Base-by-base conservation (phyloP, 2,113 vertebrate species). In the Oryzias celebensis region DNA sequence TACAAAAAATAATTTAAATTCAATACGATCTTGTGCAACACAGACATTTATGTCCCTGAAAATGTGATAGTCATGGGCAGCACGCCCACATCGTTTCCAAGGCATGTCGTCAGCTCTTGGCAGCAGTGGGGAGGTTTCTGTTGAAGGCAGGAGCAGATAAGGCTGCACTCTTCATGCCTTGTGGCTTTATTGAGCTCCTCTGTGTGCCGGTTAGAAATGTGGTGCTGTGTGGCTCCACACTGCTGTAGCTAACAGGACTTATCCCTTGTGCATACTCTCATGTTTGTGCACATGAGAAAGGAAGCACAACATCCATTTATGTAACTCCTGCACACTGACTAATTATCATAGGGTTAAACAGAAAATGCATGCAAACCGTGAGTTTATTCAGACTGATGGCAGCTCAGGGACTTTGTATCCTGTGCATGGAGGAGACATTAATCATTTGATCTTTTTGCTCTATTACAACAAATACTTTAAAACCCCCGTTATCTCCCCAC, bases 121-220 rank as follows among this genome's bases (percentile, higher is more conserved):
- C 80, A 53, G 58, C 58, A 0, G 26, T 4, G 1, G 22, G 4
- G 52, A 65, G 60, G 80, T 84, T 84, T 73, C 59, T 17, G 26
- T 55, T n/a, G 13, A 62, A 65, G 68, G 66, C 72, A 53, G 58
- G 68, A 24, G 55, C 54, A 46, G 78, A 58, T 88, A 51, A 41
- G 52, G 82, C 88, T 90, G 81, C 85, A 58, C 66, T 65, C 44
- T n/a, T 59, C 14, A 28, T 24, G n/a, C 8, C 63, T 69, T 54
- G 43, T 62, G 46, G 65, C 58, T 84, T 60, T 80, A 49, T 73
- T 63, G 47, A 65, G 44, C 62, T 58, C 48, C 13, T 26, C 42
- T 10, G 45, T 76, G 76, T 63, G 68, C 68, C 53, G 31, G 63
- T 85, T 85, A 83, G 60, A 80, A 85, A 88, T 86, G 73, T 81